Percentiles rank a stretch among this genome's conserved stretches.
Conservation (phyloP, 1,140 invertebrate genomes). For the Charaxes varanes region DNA sequence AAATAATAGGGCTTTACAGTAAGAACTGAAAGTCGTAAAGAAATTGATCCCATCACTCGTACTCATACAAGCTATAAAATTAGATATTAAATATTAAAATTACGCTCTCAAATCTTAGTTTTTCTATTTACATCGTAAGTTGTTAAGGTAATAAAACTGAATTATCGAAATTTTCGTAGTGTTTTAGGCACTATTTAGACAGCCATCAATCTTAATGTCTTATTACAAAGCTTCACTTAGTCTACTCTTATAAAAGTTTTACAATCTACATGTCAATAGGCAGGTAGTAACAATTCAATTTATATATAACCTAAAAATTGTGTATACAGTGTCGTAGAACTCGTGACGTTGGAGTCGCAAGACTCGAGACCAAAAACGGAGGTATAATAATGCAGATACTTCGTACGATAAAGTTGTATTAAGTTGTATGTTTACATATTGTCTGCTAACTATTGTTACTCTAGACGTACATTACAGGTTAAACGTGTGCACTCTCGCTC, state of each 20-base stretch:
- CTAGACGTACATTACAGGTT: constrained; percentile 14
- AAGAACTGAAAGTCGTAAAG: constrained; percentile 33
- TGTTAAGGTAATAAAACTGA: constrained; percentile 64
- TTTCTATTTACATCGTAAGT: constrained; percentile 57
- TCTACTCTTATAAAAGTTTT: constrained; percentile 47
- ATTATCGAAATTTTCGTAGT: constrained; percentile 71
- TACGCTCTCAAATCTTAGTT: constrained; percentile 43
- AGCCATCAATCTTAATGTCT: constrained; percentile 71
- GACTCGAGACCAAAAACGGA: constrained; percentile 8
- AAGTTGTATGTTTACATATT: constrained; percentile 21
- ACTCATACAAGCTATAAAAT: constrained; percentile 50
- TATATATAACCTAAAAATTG: constrained; percentile 52
- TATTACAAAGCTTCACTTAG: constrained; percentile 67
- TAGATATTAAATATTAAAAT: constrained; percentile 42
- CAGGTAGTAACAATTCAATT: constrained; percentile 66
- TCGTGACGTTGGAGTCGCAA: constrained; percentile 21
- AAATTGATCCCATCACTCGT: constrained; percentile 60
- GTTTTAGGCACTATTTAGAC: constrained; percentile 73
- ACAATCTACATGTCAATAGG: constrained; percentile 67
- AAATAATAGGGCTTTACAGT: constrained; percentile 15
- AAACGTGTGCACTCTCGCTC: constrained; percentile 11
- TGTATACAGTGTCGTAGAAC: constrained; percentile 50
- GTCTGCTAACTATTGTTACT: constrained; percentile 21
- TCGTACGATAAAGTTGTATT: constrained; percentile 19
- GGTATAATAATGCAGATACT: constrained; percentile 16